Evolutionary conservation across 2,888 invertebrate genomes (phyloP), one percentile per base, ranked within the genome.

Genomic region (Drosophila maculinotata): DNA sequence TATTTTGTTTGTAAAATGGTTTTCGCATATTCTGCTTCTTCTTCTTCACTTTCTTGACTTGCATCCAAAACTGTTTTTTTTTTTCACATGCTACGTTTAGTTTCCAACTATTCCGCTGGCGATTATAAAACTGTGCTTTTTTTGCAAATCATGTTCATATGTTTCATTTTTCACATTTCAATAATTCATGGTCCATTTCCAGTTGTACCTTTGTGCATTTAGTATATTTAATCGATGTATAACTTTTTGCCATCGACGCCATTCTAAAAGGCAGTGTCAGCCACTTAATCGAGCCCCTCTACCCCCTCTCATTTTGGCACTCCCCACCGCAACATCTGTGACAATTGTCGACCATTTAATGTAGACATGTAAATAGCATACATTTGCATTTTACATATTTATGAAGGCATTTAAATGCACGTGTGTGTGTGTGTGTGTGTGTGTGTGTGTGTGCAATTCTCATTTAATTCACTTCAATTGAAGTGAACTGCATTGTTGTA

Each of bases 391-490:
- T 38, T 17, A 30, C 44, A 20, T 58, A 64, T 68, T 54, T 68
- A 72, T 64, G 53, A 51, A 47, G 41, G 59, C 60, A 63, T 35
- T 54, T 25, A 30, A 25, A 1, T 33, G 12, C 23, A 14, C 52
- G 53, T 54, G 33, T 71, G 41, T 39, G 39, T 42, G n/a, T 35
- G 20, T 15, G 31, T 28, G 30, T 60, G 15, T 33, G 23, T 58
- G 38, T 52, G 17, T 39, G 26, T 60, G 39, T 45, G n/a, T 26
- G 17, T 41, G 7, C 68, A 72, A 69, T 56, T 48, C 72, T 76
- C 68, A 57, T 69, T 82, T 80, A 89, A 89, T 89, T 89, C 86
- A 79, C 71, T 81, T 89, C 89, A 89, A 89, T 89, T 89, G 88
- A 90, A 81, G 69, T 80, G 88, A 84, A 89, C 86, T 87, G 77